A percentile compares a stretch with the other conserved stretches of the same genome.
Evolutionary conservation across 2,888 invertebrate genomes (phyloP).

Genomic region (Acanthosepion esculentum): DNA sequence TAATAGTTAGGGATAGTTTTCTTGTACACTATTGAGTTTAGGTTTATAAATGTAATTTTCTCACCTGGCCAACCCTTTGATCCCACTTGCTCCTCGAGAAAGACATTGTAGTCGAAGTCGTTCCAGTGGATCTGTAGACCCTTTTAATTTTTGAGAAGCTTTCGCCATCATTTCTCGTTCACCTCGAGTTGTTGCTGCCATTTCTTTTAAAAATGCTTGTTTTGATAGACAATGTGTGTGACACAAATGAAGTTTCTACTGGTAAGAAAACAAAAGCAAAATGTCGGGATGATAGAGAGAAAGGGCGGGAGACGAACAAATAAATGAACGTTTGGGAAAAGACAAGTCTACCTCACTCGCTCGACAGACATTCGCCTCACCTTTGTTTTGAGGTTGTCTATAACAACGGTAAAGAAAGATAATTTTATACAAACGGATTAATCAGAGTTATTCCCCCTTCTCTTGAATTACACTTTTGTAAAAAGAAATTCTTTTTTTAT

Average conservation of each 20-base stretch:
- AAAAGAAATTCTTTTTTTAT: too few relatives aligned
- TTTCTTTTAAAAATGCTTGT: conserved; percentile 53
- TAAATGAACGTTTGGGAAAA: not conserved
- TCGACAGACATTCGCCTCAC: not conserved
- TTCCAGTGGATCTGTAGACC: conserved; percentile 86
- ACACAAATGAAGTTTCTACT: not conserved
- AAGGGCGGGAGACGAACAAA: not conserved
- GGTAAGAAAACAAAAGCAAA: not conserved
- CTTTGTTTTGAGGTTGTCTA: not conserved
- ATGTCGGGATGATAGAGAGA: not conserved
- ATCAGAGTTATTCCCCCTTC: not conserved
- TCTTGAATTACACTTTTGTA: too few relatives aligned
- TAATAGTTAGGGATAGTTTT: too few relatives aligned
- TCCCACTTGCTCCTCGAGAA: conserved; percentile 89
- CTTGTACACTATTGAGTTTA: too few relatives aligned
- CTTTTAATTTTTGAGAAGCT: conserved; percentile 76
- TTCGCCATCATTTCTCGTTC: conserved; percentile 87
- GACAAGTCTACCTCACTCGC: too few relatives aligned
- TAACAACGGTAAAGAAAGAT: not conserved
- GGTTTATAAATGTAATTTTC: conserved; percentile 52
- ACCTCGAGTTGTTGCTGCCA: conserved; percentile 83
- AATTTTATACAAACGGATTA: not conserved
- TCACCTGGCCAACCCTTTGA: conserved; percentile 89
- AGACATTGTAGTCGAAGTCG: conserved; percentile 88
- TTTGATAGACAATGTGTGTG: not conserved